Evolutionary conservation across 64 coral and sea anemone genomes (phyloP).

Genomic region (Hydrozoanthus tunicans): DNA sequence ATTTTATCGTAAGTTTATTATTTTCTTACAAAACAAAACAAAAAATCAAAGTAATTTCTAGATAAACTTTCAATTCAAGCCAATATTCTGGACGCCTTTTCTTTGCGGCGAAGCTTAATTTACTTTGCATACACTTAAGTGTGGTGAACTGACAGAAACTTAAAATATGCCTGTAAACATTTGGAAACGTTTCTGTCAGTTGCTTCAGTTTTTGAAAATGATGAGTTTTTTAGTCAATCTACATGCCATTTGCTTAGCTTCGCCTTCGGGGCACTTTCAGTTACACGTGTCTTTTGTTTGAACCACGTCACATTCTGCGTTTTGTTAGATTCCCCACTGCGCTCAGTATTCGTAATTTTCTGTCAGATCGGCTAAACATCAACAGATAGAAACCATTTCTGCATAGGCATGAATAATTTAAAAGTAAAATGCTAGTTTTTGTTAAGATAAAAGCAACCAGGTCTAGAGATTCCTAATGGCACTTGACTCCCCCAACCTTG

Average conservation of each 20-base stretch:
- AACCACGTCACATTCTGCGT: background rate
- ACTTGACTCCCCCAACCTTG: too few species aligned
- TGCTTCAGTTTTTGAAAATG: background rate
- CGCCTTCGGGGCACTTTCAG: too few species aligned
- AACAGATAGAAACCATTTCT: too few species aligned
- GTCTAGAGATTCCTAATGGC: too few species aligned
- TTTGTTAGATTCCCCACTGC: background rate
- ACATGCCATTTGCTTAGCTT: background rate
- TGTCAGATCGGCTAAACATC: too few species aligned
- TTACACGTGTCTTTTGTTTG: slow-evolving; percentile 7
- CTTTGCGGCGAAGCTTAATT: background rate
- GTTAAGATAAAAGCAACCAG: too few species aligned
- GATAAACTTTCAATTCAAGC: background rate
- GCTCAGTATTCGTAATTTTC: background rate
- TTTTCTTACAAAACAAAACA: background rate
- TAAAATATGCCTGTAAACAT: slow-evolving; percentile 31
- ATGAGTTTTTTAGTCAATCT: background rate
- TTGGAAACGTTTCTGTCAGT: background rate
- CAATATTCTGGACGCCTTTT: background rate
- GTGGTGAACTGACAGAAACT: background rate
- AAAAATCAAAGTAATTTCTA: background rate
- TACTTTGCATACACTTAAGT: background rate
- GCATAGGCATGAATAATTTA: too few species aligned
- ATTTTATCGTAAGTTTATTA: background rate
- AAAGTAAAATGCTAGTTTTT: too few species aligned